These are phyloP conservation scores for Notoglanidium macrostoma DNA, from an alignment of 2,797 vertebrate genomes.

Conservation along the genomic window DNA sequence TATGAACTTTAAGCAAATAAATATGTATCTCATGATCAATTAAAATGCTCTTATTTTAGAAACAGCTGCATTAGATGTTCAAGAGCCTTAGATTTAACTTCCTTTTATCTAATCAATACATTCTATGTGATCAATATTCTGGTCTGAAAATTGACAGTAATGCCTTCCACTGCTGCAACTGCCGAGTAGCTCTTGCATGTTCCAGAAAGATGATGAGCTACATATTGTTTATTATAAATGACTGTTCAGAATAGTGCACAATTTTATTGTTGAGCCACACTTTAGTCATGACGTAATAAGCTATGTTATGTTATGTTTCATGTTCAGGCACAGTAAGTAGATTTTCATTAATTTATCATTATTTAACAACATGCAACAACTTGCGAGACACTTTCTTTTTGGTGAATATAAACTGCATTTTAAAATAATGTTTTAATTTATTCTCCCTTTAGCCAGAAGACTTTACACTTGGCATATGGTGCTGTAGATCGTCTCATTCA, in stretches of 20 bases:
- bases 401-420: not conserved
- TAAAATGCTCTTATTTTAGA: not conserved
- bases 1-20: not conserved
- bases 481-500: not conserved
- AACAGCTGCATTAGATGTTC: conserved; percentile 6
- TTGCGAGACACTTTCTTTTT: too few species aligned
- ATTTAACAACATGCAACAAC: not conserved
- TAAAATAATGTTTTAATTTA: not conserved
- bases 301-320: not conserved
- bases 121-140: not conserved
- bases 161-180: not conserved
- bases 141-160: not conserved
- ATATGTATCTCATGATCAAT: not conserved
- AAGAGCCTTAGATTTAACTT: not conserved
- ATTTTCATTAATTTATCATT: not conserved
- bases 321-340: not conserved
- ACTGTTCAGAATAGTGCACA: not conserved
- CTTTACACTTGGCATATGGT: not conserved
- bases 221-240: not conserved
- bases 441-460: not conserved
- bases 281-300: not conserved
- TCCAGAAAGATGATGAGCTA: conserved; percentile 5
- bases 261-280: not conserved
- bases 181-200: not conserved
- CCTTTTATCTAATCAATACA: not conserved